These are phyloP conservation scores for Sinocyclocheilus maitianheensis DNA, from an alignment of 2,113 vertebrate species.

Conservation along the genomic window DNA sequence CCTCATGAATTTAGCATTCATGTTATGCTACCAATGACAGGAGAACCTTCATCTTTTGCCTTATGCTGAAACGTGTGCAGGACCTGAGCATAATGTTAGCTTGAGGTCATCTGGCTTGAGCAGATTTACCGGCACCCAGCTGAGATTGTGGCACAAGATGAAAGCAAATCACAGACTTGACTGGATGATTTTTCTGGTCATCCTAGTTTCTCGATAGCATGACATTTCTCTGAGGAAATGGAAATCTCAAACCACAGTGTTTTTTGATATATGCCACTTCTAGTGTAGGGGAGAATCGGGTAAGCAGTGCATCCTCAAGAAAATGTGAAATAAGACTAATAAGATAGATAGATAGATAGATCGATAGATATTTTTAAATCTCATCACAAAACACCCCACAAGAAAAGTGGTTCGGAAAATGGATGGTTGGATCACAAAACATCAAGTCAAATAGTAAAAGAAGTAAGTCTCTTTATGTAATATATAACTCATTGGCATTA, in stretches of 20 bases:
- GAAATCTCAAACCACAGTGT: background rate
- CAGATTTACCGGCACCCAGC: constrained; percentile 10
- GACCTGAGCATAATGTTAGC: constrained; percentile 17
- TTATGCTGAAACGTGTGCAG: background rate
- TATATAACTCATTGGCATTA: background rate
- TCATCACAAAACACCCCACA: too few relatives aligned
- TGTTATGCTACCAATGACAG: background rate
- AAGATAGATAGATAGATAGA: background rate
- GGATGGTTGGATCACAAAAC: background rate
- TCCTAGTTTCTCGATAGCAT: background rate
- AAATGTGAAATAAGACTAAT: background rate
- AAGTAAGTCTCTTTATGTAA: background rate
- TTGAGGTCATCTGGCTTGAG: constrained; percentile 13
- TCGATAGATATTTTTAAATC: too few relatives aligned
- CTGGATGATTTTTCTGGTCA: constrained; percentile 13
- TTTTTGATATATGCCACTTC: background rate
- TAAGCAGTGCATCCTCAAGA: background rate
- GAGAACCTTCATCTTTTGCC: background rate
- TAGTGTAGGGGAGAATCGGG: background rate
- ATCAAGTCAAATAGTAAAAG: background rate
- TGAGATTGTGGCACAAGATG: constrained; percentile 21
- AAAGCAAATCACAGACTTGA: constrained; percentile 25
- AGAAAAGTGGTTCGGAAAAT: background rate
- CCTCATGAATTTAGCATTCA: constrained; percentile 3
- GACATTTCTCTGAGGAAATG: background rate